Evolutionary conservation across 2,797 vertebrate genomes (phyloP), one percentile per base, ranked within the genome.

Genomic region (Tarsius wallacei): DNA sequence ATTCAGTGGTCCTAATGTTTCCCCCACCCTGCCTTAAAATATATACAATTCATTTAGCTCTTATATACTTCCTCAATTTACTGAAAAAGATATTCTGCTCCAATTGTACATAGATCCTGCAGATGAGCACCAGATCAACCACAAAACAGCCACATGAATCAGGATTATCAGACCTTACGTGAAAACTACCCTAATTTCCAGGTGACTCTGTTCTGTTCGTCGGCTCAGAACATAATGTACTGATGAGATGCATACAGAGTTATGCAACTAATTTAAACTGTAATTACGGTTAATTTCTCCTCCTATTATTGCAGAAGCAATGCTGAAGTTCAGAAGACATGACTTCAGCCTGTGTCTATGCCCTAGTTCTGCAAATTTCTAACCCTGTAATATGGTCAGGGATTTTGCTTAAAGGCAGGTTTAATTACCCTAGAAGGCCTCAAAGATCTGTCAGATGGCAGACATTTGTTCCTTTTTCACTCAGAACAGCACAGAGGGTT

Each of bases 221-320:
- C 97, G 92, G 82, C 97, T 97, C 95, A 97, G 98, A 98, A 98
- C 98, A 98, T 98, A 96, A 96, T 97, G 97, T 98, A 97, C 98
- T 97, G 96, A 97, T 97, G 98, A 98, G 97, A 97, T 96, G 98
- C 91, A 94, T 9, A 53, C 87, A 97, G 97, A 93, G 97, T 98
- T 98, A 97, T 97, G 97, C 90, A 98, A 98, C 97, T 98, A 97
- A 97, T 98, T 99, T 98, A 97, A 96, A 91, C 95, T 97, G 74
- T 98, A 99, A 99, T 99, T 99, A 98, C 97, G 95, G 93, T 97
- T 95, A 91, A 97, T 98, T 98, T 93, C 87, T 93, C 77, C 70
- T 98, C 86, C 80, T 80, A 71, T 98, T 96, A 92, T 63, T 96
- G 93, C 94, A 98, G 98, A 97, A 90, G 90, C 89, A 90, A 97